These are phyloP conservation scores for Adelphocoris suturalis DNA, from an alignment of 2,888 invertebrate genomes.

Conservation along the genomic window DNA sequence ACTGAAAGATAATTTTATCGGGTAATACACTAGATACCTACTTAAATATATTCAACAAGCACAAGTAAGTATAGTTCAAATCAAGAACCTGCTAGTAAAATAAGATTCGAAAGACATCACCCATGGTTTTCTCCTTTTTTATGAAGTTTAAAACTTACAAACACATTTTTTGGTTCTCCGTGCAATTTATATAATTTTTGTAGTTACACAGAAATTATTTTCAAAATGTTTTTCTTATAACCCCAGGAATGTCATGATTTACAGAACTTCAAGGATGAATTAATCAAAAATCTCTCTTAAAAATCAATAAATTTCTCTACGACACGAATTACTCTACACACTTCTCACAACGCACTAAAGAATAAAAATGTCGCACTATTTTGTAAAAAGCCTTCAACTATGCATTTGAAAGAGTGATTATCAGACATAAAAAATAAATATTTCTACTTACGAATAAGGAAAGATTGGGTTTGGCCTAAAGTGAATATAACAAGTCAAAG, in stretches of 20 bases:
- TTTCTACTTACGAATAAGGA: constrained; percentile 18
- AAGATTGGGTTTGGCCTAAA: constrained; percentile 24
- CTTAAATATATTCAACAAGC: no score
- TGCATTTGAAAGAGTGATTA: not conserved
- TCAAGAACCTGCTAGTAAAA: not conserved
- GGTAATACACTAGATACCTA: no score
- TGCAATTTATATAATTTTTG: no score
- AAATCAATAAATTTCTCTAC: not conserved
- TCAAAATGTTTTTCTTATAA: not conserved
- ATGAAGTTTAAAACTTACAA: no score
- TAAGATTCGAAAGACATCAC: not conserved
- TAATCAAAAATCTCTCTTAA: not conserved
- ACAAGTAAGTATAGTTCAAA: not conserved
- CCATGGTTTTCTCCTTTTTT: no score
- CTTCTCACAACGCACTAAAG: constrained; percentile 9
- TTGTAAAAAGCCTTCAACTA: constrained; percentile 2
- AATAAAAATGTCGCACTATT: not conserved
- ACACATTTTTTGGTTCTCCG: no score
- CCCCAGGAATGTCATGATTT: constrained; percentile 1
- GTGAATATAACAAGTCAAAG: constrained; percentile 11
- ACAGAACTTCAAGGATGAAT: not conserved
- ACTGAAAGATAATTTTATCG: no score
- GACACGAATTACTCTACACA: not conserved
- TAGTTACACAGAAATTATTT: not conserved
- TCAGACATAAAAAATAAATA: constrained; percentile 11